Percentiles rank a stretch among this genome's conserved stretches.
These are phyloP conservation scores for Hirtodrosophila confusa DNA, from an alignment of 2,888 invertebrate species.

Conservation along the genomic window DNA sequence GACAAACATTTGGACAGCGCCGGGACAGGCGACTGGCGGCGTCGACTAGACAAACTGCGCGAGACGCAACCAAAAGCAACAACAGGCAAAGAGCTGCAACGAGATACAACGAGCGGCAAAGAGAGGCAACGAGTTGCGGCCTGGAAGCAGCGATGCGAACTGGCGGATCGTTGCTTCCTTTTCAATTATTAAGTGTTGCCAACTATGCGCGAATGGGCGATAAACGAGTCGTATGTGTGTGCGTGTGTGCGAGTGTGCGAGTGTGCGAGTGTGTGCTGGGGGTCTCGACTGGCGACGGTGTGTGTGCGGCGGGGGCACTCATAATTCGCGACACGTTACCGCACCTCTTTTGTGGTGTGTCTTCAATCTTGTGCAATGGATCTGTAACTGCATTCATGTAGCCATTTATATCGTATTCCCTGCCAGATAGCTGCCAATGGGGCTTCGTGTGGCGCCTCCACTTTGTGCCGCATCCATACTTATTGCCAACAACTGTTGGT, in stretches of 20 bases:
- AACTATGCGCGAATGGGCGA: slow-evolving; percentile 75
- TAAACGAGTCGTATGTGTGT: slow-evolving; percentile 60
- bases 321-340: slow-evolving; percentile 69
- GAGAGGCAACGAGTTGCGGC: slow-evolving; percentile 14
- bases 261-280: slow-evolving; percentile 11
- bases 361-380: slow-evolving; percentile 70
- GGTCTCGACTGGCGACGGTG: background rate
- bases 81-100: background rate
- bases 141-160: slow-evolving; percentile 51
- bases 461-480: slow-evolving; percentile 18
- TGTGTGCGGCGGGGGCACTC: slow-evolving; percentile 28
- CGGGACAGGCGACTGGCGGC: slow-evolving; percentile 49
- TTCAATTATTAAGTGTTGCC: slow-evolving; percentile 82
- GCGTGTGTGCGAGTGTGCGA: slow-evolving; percentile 15
- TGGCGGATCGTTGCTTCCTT: slow-evolving; percentile 80
- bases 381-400: slow-evolving; percentile 66
- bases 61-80: background rate
- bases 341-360: slow-evolving; percentile 29
- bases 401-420: slow-evolving; percentile 66
- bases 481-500: slow-evolving; percentile 26
- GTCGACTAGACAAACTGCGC: slow-evolving; percentile 58
- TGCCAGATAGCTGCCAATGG: slow-evolving; percentile 62
- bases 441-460: slow-evolving; percentile 22
- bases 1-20: slow-evolving; percentile 79
- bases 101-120: slow-evolving; percentile 6